Percentiles rank a stretch among this genome's conserved stretches.
Conservation (phyloP, 2,113 vertebrate species). For the Marmota monax region DNA sequence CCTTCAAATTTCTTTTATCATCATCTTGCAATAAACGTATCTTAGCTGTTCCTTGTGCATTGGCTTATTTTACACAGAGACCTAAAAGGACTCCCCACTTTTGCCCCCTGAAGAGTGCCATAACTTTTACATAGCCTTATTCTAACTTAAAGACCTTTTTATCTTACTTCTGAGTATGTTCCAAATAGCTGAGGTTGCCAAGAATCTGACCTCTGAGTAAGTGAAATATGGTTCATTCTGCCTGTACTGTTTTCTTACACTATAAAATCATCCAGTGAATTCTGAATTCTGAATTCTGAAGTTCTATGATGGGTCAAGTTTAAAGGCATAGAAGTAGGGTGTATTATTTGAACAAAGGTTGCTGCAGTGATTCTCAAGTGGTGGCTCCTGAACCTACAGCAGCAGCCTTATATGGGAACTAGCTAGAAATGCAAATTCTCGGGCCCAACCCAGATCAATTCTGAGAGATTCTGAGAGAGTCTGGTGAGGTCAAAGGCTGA, state of each 20-base stretch:
- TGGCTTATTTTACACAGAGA: not conserved
- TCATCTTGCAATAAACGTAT: not conserved
- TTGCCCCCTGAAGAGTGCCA: not conserved
- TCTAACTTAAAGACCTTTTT: not conserved
- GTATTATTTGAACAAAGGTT: not conserved
- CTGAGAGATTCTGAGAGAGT: not conserved
- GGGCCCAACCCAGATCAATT: not conserved
- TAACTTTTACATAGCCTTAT: not conserved
- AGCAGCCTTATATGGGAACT: not conserved
- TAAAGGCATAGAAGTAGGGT: not conserved
- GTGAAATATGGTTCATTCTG: not conserved
- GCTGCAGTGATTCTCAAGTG: not conserved
- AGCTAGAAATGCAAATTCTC: not conserved
- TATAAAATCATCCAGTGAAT: not conserved
- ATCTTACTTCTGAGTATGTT: not conserved
- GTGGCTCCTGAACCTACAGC: not conserved
- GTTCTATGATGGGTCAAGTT: not conserved
- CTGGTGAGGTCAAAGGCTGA: not conserved
- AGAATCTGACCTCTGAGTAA: not conserved
- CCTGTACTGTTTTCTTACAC: not conserved
- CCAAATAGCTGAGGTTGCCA: not conserved
- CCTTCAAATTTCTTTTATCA: not conserved
- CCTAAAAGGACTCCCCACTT: not conserved
- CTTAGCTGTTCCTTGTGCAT: not conserved
- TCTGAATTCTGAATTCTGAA: constrained; percentile 42